A percentile compares a stretch with the other conserved stretches of the same genome.
Conservation (phyloP, 2,888 invertebrate genomes). For the Torymus tubicola region DNA sequence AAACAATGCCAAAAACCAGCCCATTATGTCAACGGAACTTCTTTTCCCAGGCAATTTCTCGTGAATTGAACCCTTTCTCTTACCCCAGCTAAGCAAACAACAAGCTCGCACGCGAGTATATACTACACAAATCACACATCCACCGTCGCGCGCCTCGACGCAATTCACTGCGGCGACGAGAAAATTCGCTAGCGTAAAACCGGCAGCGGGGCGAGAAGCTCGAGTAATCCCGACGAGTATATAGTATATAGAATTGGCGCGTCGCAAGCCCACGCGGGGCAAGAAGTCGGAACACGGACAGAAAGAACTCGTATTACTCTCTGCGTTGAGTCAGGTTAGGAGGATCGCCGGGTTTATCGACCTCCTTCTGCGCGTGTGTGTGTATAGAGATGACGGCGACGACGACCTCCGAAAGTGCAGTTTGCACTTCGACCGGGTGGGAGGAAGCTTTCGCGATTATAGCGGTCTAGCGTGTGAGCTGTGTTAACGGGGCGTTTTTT, state of each 20-base stretch:
- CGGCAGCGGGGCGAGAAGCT: neutral
- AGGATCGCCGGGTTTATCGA: slow-evolving; percentile 49
- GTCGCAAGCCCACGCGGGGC: neutral
- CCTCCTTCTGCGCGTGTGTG: neutral
- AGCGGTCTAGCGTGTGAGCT: slow-evolving; percentile 21
- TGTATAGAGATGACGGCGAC: neutral
- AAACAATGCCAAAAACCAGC: too few species aligned
- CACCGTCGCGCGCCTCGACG: neutral
- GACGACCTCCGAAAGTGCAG: slow-evolving; percentile 24
- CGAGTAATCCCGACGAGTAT: slow-evolving; percentile 3
- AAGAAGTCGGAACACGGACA: slow-evolving; percentile 13
- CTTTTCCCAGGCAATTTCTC: slow-evolving; percentile 4
- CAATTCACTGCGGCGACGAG: slow-evolving; percentile 20
- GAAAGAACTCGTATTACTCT: slow-evolving; percentile 27
- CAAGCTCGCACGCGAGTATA: neutral
- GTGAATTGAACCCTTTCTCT: slow-evolving; percentile 25
- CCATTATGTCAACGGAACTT: slow-evolving; percentile 13
- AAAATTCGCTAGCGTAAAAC: slow-evolving; percentile 34
- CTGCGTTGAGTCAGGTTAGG: slow-evolving; percentile 34
- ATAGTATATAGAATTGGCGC: neutral
- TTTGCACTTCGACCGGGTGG: slow-evolving; percentile 11
- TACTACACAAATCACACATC: neutral
- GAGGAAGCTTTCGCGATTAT: slow-evolving; percentile 39
- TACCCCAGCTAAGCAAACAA: neutral
- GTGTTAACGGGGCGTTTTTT: neutral